These are phyloP conservation scores for Apteryx owenii DNA, from an alignment of 2,113 vertebrate genomes.

Conservation along the genomic window DNA sequence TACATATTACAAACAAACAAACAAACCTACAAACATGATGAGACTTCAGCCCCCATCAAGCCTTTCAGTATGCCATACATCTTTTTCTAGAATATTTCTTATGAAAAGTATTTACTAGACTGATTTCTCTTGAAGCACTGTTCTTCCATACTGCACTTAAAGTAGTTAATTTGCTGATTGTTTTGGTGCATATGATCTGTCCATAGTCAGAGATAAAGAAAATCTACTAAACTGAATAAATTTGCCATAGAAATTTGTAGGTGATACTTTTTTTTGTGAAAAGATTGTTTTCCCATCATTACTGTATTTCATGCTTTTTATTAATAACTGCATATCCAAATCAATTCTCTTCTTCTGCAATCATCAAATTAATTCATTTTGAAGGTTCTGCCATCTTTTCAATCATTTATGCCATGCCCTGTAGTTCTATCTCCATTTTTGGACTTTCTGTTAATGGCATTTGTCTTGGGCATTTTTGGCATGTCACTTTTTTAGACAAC, in stretches of 20 bases:
- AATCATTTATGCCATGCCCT: neutral
- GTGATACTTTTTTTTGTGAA: neutral
- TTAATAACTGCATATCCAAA: constrained; percentile 7
- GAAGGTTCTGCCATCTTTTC: neutral
- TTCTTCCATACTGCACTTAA: neutral
- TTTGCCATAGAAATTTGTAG: neutral
- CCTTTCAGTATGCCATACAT: neutral
- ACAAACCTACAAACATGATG: neutral
- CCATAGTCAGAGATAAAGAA: neutral
- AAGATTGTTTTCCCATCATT: neutral
- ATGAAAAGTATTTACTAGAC: neutral
- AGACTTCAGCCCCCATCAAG: neutral
- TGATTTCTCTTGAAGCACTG: neutral
- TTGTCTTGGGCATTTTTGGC: neutral
- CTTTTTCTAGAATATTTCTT: neutral
- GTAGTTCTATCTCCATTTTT: neutral
- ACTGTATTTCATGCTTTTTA: neutral
- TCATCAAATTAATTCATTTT: constrained; percentile 16
- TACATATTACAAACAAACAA: neutral
- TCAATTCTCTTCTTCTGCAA: neutral
- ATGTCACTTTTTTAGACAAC: neutral
- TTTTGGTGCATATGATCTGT: neutral
- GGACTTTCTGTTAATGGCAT: neutral
- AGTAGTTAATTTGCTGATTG: constrained; percentile 6
- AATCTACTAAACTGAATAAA: neutral